Base-by-base conservation (phyloP, 37 sponge, comb jelly and placozoan genomes). In the Dysidea cf. avara region DNA sequence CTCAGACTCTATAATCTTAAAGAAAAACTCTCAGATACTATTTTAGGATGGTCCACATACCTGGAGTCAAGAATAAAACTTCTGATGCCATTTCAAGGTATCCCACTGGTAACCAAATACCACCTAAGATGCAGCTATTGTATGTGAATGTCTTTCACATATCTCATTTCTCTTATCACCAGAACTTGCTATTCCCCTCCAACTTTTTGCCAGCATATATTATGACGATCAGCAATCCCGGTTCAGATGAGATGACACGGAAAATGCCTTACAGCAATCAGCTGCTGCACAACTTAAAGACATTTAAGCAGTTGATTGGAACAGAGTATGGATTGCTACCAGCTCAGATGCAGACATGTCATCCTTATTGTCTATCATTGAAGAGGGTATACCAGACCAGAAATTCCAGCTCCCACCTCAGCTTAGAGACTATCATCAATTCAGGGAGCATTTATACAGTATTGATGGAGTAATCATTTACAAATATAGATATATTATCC, bases 11-110 rank as follows among this genome's bases (percentile, higher is more conserved):
- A 52, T 28, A 74, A 74, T 22, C 62, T 61, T 20, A 76, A 76
- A 32, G 65, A 76, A 76, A 64, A 47, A 64, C 76, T 54, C 66
- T 76, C 7, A 2, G 65, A 7, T 76, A 76, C 55, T 26, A 29
- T 3, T 76, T 76, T 66, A 50, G 32, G 1, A 76, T 76, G 66
- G 56, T 76, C 21, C 76, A 63, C 76, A 76, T 76, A 33, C 76
- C 54, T 21, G n/a, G n/a, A n/a, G n/a, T n/a, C n/a, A n/a, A n/a
- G n/a, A n/a, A n/a, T n/a, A n/a, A n/a, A n/a, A n/a, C 76, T 13
- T 26, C 76, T 37, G 76, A 76, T 26, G 12, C 53, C 3, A 50
- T 40, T n/a, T 36, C 52, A 48, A 61, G 63, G 61, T 39, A 74
- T 51, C 39, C 68, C 68, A 66, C 47, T 18, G 68, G 68, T 66